These are phyloP conservation scores for Lethocerus indicus DNA, from an alignment of 1,140 invertebrate genomes.

Conservation along the genomic window DNA sequence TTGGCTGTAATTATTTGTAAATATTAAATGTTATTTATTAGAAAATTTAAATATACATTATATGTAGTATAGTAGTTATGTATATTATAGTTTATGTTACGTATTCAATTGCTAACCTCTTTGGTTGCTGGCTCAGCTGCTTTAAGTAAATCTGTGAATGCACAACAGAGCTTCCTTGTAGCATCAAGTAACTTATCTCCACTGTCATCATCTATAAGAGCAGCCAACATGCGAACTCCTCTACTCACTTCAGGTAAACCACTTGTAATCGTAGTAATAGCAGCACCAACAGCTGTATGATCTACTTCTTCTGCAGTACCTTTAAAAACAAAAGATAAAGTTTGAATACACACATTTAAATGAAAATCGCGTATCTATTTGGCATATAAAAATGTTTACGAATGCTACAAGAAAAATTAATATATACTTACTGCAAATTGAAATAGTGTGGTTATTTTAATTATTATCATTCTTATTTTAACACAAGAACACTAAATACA, in stretches of 20 bases:
- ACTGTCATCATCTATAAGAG: constrained; percentile 72
- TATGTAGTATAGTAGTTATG: too few species aligned
- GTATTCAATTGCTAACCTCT: constrained; percentile 52
- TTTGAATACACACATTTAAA: not conserved
- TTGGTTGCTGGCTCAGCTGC: constrained; percentile 86
- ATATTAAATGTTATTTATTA: not conserved
- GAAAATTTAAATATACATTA: not conserved
- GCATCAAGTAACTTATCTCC: constrained; percentile 83
- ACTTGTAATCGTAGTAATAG: constrained; percentile 90
- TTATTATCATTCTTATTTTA: too few species aligned
- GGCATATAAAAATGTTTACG: too few species aligned
- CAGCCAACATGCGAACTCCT: constrained; percentile 86
- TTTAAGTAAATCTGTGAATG: constrained; percentile 87
- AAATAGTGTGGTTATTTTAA: too few species aligned
- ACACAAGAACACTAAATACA: too few species aligned
- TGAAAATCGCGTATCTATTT: not conserved
- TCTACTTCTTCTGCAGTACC: constrained; percentile 67
- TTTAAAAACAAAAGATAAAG: constrained; percentile 19
- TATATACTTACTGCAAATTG: too few species aligned
- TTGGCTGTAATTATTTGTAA: constrained; percentile 37
- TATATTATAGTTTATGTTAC: too few species aligned
- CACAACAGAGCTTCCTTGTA: constrained; percentile 74
- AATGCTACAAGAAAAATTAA: too few species aligned
- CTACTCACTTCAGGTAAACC: constrained; percentile 94
- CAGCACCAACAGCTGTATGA: constrained; percentile 88